Evolutionary conservation across 2,113 vertebrate genomes (phyloP).

Genomic region (Toxotes chatareus): DNA sequence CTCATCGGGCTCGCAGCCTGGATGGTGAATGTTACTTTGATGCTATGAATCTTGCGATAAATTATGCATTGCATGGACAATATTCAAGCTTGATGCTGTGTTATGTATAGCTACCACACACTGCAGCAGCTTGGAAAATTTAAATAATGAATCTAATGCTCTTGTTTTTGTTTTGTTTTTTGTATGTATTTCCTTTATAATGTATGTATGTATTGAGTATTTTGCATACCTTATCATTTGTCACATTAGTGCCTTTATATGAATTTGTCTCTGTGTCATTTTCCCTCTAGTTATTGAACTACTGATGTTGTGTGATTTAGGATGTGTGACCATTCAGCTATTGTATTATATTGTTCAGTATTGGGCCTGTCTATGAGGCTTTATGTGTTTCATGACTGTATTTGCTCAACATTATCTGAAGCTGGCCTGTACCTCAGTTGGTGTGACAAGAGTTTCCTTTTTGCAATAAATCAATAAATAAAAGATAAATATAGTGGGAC

Average conservation of each 20-base stretch:
- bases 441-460: slow-evolving; percentile 29
- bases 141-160: slow-evolving; percentile 11
- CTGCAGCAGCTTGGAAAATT: slow-evolving; percentile 28
- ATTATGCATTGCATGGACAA: slow-evolving; percentile 2
- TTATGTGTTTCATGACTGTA: slow-evolving; percentile 9
- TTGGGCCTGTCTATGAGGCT: slow-evolving; percentile 38
- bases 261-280: slow-evolving; percentile 10
- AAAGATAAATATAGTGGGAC: slow-evolving; percentile 3
- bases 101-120: neutral
- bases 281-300: slow-evolving; percentile 63
- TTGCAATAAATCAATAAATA: slow-evolving; percentile 41
- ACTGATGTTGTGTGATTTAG: slow-evolving; percentile 61
- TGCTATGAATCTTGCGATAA: neutral
- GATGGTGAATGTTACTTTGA: slow-evolving; percentile 42
- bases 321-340: slow-evolving; percentile 19
- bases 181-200: slow-evolving; percentile 20
- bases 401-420: slow-evolving; percentile 36
- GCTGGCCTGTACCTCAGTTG: slow-evolving; percentile 28
- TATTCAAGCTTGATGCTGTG: neutral
- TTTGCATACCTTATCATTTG: slow-evolving; percentile 31
- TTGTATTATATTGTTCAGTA: slow-evolving; percentile 50
- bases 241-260: slow-evolving; percentile 22
- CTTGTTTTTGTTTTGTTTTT: slow-evolving; percentile 23
- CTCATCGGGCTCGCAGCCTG: slow-evolving; percentile 25
- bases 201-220: slow-evolving; percentile 22